These are phyloP conservation scores for Lamprotornis superbus DNA, from an alignment of 2,113 vertebrate species.

Conservation along the genomic window DNA sequence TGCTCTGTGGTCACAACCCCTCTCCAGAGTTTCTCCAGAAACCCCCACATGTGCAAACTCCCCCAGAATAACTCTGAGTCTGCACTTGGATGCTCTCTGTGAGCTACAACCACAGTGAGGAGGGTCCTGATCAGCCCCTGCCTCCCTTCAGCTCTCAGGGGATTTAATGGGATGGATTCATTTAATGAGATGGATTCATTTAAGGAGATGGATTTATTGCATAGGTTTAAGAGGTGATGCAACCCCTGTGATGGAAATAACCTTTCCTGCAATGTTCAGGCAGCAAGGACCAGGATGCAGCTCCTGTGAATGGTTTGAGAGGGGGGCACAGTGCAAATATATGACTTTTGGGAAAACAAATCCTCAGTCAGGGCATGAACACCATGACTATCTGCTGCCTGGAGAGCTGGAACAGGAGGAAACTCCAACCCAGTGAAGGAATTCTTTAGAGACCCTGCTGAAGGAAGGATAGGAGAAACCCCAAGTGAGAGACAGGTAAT, in stretches of 20 bases:
- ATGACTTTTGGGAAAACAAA: not conserved
- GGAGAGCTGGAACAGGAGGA: not conserved
- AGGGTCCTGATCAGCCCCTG: not conserved
- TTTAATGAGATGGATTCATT: not conserved
- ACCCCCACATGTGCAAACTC: not conserved
- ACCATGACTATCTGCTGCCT: not conserved
- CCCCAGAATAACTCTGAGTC: not conserved
- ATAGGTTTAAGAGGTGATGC: not conserved
- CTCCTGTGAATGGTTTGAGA: not conserved
- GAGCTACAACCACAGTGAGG: not conserved
- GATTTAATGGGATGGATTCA: not conserved
- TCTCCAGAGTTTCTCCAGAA: not conserved
- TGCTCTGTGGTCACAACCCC: not conserved
- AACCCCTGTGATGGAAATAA: not conserved
- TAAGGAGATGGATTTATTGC: not conserved
- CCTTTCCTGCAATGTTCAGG: accelerated
- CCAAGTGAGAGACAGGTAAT: not conserved
- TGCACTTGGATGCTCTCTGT: not conserved
- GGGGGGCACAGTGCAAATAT: accelerated
- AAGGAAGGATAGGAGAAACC: not conserved
- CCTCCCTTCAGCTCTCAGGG: not conserved
- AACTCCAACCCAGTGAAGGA: not conserved
- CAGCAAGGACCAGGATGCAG: accelerated
- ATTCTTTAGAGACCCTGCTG: not conserved
- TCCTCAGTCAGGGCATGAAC: not conserved